phyloP scores from a whole-genome alignment of 2,797 vertebrate genomes.

The Steatocranus sp. region DNA sequence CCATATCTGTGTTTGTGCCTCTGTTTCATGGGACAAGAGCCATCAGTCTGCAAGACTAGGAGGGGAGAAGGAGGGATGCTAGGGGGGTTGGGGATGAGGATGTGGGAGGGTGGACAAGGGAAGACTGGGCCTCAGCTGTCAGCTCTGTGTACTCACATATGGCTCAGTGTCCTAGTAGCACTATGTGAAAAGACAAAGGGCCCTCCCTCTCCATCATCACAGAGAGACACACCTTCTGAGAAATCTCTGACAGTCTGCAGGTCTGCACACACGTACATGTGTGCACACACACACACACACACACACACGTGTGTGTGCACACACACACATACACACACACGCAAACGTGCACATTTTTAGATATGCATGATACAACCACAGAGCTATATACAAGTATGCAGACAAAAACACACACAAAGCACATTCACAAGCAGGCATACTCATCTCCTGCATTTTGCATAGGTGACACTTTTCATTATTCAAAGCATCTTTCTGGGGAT shows the following conservation, averaged over 20 bases:
- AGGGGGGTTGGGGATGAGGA: constrained; percentile 34
- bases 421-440: constrained; percentile 57
- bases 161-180: constrained; percentile 60
- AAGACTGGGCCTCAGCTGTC: constrained; percentile 66
- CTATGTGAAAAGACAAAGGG: constrained; percentile 66
- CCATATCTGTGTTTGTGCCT: constrained; percentile 49
- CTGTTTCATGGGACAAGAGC: constrained; percentile 40
- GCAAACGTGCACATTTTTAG: neutral
- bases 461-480: constrained; percentile 83
- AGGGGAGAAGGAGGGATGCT: constrained; percentile 22
- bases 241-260: constrained; percentile 27
- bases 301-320: neutral
- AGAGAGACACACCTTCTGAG: constrained; percentile 47
- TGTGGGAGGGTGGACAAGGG: constrained; percentile 39
- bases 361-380: constrained; percentile 7
- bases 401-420: constrained; percentile 57
- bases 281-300: neutral
- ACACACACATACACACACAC: neutral
- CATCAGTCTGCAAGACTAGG: constrained; percentile 49
- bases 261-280: constrained; percentile 7
- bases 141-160: constrained; percentile 62
- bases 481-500: constrained; percentile 78
- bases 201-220: constrained; percentile 40
- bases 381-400: constrained; percentile 6
- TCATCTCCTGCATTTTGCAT: constrained; percentile 81